Evolutionary conservation across 2,113 vertebrate genomes (phyloP), one percentile per base, ranked within the genome.

Genomic region (Hydropotes inermis): DNA sequence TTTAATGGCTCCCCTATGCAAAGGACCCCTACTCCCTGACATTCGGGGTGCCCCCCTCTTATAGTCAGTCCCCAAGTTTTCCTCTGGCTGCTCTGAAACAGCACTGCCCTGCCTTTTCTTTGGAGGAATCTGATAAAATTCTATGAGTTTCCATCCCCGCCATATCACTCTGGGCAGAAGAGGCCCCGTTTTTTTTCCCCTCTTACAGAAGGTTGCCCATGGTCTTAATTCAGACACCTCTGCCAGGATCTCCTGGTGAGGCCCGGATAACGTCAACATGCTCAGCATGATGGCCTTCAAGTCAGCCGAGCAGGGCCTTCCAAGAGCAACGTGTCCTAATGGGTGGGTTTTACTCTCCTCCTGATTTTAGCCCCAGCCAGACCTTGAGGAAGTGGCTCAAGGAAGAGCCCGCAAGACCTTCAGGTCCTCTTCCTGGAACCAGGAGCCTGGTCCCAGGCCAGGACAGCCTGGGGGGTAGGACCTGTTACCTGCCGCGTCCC

Each of bases 261-360:
- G 21, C 58, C 17, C 13, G 10, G 33, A 81, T 45, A 81, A 25
- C 0, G 0, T 82, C 16, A 27, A 5, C 17, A 30, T 6, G 4
- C 33, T 61, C 30, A 0, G 47, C 14, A 1, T 5, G 2, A 13
- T 45, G 6, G 39, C 54, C 13, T 6, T 2, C 1, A 30, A 2
- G 0, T 27, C 43, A 25, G 9, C 57, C 0, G 5, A 50, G 86
- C 50, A 67, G 23, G 16, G 28, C 19, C 27, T 64, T 58, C 50
- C 52, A 10, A 83, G 50, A 1, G 8, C 36, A 47, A 10, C 28
- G 3, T 30, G 8, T 6, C 25, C 54, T 43, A 70, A 17, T 3
- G 13, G 27, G 21, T 7, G 39, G 52, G 30, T 33, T 88, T 79
- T 43, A 27, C 43, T 55, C 13, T 76, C 27, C 85, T 95, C 7